Evolutionary conservation across 2,888 invertebrate genomes (phyloP), one percentile per base, ranked within the genome.

Genomic region (Caenorhabditis sinica): DNA sequence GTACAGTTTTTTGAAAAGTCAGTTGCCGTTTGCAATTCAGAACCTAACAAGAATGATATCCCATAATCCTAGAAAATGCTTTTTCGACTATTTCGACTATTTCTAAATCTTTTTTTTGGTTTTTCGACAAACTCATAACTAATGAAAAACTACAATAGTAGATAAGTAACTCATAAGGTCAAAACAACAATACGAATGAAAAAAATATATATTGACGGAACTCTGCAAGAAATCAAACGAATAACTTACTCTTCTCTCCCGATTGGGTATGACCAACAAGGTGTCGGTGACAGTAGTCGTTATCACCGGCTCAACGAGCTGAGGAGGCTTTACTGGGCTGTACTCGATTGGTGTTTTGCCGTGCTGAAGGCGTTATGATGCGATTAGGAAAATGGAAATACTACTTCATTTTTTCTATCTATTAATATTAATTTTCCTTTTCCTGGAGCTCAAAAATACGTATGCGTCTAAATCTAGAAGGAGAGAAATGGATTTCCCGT

Each of bases 281-380:
- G 28, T 45, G 36, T 58, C 51, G 13, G 53, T 6, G 36, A 25
- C 72, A 25, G 56, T 28, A 15, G 61, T 30, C 9, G 53, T n/a
- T 43, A 53, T 30, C 17, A 43, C 13, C 30, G 68, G 65, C 58
- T 71, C 79, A 33, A 65, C 40, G 4, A 72, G 56, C 25, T 28
- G 65, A 20, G 71, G 60, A 30, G 63, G 51, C 71, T 71, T 71
- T 36, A 28, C 53, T 28, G 71, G 45, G 71, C 63, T 58, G 72
- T 79, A 79, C 79, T 79, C 79, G 79, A 72, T 72, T 36, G 79
- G 79, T 53, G 79, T 79, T 61, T 79, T 79, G 53, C 72, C 71
- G 77, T 69, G 71, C 69, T 71, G 63, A 73, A 73, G 73, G 30
- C 49, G 73, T 45, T 43, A 51, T 61, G 76, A 76, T 76, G 68